These are phyloP conservation scores for Rhinella marina DNA, from an alignment of 2,797 vertebrate genomes.

Conservation along the genomic window DNA sequence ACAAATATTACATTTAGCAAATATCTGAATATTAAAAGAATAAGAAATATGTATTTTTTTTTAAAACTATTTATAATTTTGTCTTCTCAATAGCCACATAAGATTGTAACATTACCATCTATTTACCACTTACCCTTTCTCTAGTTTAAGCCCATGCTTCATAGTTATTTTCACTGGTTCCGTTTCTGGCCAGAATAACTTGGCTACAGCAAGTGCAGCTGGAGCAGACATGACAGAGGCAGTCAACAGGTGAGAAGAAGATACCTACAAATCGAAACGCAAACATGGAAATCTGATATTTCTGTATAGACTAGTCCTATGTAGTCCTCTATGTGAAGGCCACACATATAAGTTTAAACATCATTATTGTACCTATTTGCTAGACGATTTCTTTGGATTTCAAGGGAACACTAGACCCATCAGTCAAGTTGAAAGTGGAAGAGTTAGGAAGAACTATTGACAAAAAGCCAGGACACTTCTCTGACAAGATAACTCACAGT, in stretches of 20 bases:
- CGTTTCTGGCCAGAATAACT: conserved; percentile 88
- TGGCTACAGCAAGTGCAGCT: conserved; percentile 82
- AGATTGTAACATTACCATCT: not conserved
- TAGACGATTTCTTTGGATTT: too few relatives aligned
- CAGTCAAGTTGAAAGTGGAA: too few relatives aligned
- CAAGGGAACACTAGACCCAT: too few relatives aligned
- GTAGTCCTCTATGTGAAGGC: not conserved
- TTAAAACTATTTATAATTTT: not conserved
- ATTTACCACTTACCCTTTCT: conserved; percentile 73
- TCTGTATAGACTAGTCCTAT: not conserved
- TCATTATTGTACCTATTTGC: not conserved
- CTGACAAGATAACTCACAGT: too few relatives aligned
- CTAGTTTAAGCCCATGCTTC: conserved; percentile 69
- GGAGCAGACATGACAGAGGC: conserved; percentile 88
- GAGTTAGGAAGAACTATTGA: too few relatives aligned
- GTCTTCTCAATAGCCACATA: not conserved
- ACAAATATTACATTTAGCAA: too few relatives aligned
- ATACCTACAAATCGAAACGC: conserved; percentile 73
- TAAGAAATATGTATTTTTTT: not conserved
- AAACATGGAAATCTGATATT: not conserved
- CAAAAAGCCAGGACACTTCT: too few relatives aligned
- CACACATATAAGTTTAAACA: not conserved
- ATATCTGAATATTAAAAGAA: too few relatives aligned
- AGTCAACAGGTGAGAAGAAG: conserved; percentile 81
- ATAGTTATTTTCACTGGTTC: conserved; percentile 71